Evolutionary conservation across 2,113 vertebrate species (phyloP).

Genomic region (Pachypanchax playfairii): DNA sequence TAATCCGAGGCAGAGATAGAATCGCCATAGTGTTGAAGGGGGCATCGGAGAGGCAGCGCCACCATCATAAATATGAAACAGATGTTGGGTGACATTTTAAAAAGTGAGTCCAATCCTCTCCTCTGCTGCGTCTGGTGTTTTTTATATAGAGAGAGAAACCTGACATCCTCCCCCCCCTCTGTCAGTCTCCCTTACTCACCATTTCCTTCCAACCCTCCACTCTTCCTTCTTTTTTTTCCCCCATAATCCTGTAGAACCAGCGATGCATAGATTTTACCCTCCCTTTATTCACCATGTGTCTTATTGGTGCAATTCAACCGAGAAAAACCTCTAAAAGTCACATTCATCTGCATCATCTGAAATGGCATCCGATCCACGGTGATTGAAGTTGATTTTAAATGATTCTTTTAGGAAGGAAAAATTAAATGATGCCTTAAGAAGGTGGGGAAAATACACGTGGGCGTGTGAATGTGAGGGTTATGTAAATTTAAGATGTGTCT

Average conservation of each 20-base stretch:
- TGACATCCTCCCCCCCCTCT: slow-evolving; percentile 56
- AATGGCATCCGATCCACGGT: slow-evolving; percentile 64
- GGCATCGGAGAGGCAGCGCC: slow-evolving; percentile 71
- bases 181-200: slow-evolving; percentile 44
- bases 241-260: slow-evolving; percentile 65
- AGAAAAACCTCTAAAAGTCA: slow-evolving; percentile 48
- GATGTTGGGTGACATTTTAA: slow-evolving; percentile 82
- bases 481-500: slow-evolving; percentile 49
- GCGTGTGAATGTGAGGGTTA: slow-evolving; percentile 42
- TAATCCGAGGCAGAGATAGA: slow-evolving; percentile 79
- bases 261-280: slow-evolving; percentile 72
- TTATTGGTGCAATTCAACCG: slow-evolving; percentile 51
- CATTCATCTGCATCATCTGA: slow-evolving; percentile 48
- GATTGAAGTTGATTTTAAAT: slow-evolving; percentile 64
- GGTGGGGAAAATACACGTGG: slow-evolving; percentile 29
- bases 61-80: slow-evolving; percentile 82
- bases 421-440: slow-evolving; percentile 50
- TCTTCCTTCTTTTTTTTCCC: slow-evolving; percentile 7
- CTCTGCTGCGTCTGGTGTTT: slow-evolving; percentile 71
- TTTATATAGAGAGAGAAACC: slow-evolving; percentile 64
- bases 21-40: slow-evolving; percentile 76
- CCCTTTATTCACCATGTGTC: slow-evolving; percentile 57
- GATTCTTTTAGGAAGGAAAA: slow-evolving; percentile 38
- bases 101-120: slow-evolving; percentile 75
- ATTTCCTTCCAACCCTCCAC: slow-evolving; percentile 25